Evolutionary conservation across 2,888 invertebrate species (phyloP).

Genomic region (Agonopterix heracliana): DNA sequence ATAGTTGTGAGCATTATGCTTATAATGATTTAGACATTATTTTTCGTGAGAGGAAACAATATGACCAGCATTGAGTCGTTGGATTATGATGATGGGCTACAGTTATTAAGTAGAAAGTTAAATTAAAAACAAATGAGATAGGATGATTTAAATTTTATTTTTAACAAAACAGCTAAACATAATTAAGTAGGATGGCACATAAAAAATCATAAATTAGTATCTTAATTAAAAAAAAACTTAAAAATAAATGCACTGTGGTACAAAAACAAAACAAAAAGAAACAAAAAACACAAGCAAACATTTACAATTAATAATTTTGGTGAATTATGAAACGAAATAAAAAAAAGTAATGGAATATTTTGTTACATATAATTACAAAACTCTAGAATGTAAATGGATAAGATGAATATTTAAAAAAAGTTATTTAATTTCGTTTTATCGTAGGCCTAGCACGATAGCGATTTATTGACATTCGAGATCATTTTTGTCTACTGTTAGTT

Average conservation of each 20-base stretch:
- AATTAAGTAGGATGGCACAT: background rate
- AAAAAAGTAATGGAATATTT: too few relatives aligned
- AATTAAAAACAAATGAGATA: too few relatives aligned
- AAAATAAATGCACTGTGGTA: background rate
- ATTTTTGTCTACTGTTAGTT: too few relatives aligned
- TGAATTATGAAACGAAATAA: too few relatives aligned
- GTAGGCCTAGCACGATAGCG: background rate
- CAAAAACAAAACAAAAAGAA: too few relatives aligned
- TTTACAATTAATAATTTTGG: too few relatives aligned
- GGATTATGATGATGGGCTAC: background rate
- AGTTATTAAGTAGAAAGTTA: background rate
- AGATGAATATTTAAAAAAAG: background rate
- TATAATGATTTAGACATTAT: too few relatives aligned
- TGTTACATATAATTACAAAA: too few relatives aligned
- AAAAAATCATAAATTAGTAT: background rate
- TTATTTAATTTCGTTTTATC: background rate
- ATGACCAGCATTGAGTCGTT: background rate
- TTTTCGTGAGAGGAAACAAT: constrained; percentile 1
- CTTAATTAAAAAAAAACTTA: background rate
- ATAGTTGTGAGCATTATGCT: too few relatives aligned
- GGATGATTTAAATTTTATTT: background rate
- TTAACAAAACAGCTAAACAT: background rate
- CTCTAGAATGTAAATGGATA: too few relatives aligned
- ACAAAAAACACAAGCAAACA: too few relatives aligned
- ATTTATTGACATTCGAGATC: too few relatives aligned